phyloP scores from a whole-genome alignment of 1,140 invertebrate species.

The Cepaea nemoralis region DNA sequence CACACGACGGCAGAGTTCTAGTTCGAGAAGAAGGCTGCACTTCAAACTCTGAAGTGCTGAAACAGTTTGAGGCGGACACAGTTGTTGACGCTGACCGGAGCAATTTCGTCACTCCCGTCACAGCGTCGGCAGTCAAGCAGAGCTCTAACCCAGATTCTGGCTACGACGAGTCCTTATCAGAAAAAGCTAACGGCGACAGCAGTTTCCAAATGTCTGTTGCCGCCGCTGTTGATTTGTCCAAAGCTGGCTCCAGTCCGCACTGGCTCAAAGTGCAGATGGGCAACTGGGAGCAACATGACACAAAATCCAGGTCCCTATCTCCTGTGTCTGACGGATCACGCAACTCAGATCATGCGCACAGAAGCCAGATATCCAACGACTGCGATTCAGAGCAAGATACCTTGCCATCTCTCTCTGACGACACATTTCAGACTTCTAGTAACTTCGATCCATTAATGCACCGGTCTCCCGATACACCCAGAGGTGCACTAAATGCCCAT shows the following conservation, averaged over 20 bases:
- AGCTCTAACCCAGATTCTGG: conserved; percentile 28
- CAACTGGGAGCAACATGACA: neutral
- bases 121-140: neutral
- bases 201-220: neutral
- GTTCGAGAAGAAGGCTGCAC: neutral
- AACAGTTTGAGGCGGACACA: too few species aligned
- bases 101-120: neutral
- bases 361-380: neutral
- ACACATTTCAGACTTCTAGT: neutral
- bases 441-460: neutral
- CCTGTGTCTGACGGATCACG: neutral
- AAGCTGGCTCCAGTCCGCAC: neutral
- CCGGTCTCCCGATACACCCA: neutral
- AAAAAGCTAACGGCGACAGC: neutral
- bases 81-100: neutral
- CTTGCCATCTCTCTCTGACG: neutral
- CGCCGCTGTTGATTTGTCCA: neutral
- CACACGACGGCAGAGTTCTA: neutral
- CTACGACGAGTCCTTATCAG: conserved; percentile 25
- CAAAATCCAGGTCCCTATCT: neutral
- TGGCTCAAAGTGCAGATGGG: neutral
- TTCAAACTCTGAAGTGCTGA: neutral
- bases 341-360: neutral
- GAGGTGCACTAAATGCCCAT: too few species aligned
- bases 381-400: neutral